Percentiles rank a stretch among this genome's conserved stretches.
Evolutionary conservation across 35 echinoderm and acorn worm species (phyloP).

Genomic region (Heliocidaris tuberculata): DNA sequence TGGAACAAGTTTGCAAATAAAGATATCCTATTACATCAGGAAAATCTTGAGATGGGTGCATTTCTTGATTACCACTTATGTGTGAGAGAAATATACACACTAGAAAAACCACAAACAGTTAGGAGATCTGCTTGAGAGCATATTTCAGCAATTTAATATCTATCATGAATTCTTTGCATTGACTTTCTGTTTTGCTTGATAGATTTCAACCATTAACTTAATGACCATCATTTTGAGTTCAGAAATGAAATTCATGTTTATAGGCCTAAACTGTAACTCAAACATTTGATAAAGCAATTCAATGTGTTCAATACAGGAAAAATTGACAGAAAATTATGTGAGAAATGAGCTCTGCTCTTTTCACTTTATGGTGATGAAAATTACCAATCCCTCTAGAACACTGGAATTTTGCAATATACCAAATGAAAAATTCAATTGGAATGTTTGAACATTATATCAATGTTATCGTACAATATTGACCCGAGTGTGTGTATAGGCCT

Average conservation of each 20-base stretch:
- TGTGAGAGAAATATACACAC: not conserved
- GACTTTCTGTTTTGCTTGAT: not conserved
- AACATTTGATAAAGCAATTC: not conserved
- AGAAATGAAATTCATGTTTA: not conserved
- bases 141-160: slow-evolving; percentile 6
- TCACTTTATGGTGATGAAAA: too few species aligned
- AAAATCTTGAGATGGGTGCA: not conserved
- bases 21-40: not conserved
- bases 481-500: too few species aligned
- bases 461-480: too few species aligned
- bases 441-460: too few species aligned
- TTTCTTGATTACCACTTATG: not conserved
- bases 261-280: not conserved
- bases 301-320: not conserved
- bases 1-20: not conserved
- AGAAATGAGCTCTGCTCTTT: not conserved
- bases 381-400: too few species aligned
- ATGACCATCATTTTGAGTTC: not conserved
- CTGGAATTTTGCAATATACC: too few species aligned
- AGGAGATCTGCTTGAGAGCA: not conserved
- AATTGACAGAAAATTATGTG: not conserved
- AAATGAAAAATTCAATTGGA: too few species aligned
- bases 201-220: not conserved
- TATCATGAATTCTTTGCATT: not conserved
- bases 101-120: not conserved